Conservation (phyloP, 2,113 vertebrate species). For the Anseranas semipalmata region DNA sequence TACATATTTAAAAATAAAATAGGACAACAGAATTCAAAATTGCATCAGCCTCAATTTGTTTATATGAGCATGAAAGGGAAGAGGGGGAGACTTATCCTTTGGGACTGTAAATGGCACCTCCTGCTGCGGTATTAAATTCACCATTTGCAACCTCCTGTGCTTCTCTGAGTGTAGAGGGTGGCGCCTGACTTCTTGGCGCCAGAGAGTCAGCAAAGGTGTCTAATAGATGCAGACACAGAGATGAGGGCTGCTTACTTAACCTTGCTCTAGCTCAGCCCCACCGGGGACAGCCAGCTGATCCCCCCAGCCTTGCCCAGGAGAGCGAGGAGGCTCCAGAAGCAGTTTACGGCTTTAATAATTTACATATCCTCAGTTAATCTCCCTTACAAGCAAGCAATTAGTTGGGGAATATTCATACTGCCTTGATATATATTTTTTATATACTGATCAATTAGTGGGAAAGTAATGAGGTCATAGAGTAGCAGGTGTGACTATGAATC, state of each 20-base stretch:
- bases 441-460: slow-evolving; percentile 72
- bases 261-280: slow-evolving; percentile 32
- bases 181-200: slow-evolving; percentile 69
- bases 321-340: slow-evolving; percentile 70
- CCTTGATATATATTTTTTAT: slow-evolving; percentile 48
- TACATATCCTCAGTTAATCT: slow-evolving; percentile 77
- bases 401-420: slow-evolving; percentile 41
- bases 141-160: slow-evolving; percentile 67
- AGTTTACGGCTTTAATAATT: slow-evolving; percentile 81
- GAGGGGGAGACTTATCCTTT: slow-evolving; percentile 60
- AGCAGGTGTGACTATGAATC: slow-evolving; percentile 65
- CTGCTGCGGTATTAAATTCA: slow-evolving; percentile 73
- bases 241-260: slow-evolving; percentile 36
- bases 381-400: slow-evolving; percentile 77
- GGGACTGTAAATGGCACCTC: slow-evolving; percentile 55
- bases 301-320: slow-evolving; percentile 40
- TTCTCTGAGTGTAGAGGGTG: slow-evolving; percentile 39
- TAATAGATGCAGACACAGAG: slow-evolving; percentile 21
- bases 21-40: slow-evolving; percentile 57
- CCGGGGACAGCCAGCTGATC: slow-evolving; percentile 21
- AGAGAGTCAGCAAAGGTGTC: slow-evolving; percentile 62
- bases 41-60: slow-evolving; percentile 73
- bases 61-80: slow-evolving; percentile 67
- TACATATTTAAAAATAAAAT: slow-evolving; percentile 54
- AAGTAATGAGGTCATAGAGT: slow-evolving; percentile 68